These are phyloP conservation scores for Schizopygopsis malacanthus DNA, from an alignment of 2,797 vertebrate genomes.

Conservation along the genomic window DNA sequence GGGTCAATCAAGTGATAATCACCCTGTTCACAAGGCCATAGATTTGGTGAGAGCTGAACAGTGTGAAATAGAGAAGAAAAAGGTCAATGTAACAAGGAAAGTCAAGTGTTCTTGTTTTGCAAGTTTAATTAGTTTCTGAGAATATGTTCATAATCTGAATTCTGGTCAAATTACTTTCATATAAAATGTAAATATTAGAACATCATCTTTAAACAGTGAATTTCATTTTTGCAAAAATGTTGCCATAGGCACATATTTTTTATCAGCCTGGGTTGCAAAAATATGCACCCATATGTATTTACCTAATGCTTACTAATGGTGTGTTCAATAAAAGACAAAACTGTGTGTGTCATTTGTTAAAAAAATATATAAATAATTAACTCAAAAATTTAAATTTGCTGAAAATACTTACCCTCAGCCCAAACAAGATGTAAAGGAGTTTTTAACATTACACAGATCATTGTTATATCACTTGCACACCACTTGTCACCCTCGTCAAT, in stretches of 20 bases:
- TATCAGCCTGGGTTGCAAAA: neutral
- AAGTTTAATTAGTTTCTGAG: neutral
- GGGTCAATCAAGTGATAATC: constrained; percentile 47
- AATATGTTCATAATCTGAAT: too few relatives aligned
- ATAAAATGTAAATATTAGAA: neutral
- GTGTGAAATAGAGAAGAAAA: constrained; percentile 3
- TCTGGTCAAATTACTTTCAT: neutral
- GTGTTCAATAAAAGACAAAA: neutral
- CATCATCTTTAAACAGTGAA: neutral
- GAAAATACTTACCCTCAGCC: neutral
- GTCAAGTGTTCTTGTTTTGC: neutral
- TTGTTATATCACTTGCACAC: neutral
- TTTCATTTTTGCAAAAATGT: neutral
- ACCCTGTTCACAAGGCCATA: constrained; percentile 13
- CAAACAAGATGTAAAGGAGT: neutral
- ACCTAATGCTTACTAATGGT: neutral
- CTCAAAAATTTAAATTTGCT: neutral
- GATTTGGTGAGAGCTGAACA: neutral
- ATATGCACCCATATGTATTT: neutral
- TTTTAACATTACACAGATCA: neutral
- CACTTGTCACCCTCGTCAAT: neutral
- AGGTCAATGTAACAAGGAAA: neutral
- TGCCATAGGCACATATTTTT: neutral
- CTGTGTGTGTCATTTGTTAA: neutral
- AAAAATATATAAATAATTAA: neutral